Conservation (phyloP, 2,113 vertebrate genomes). For the Catagonus wagneri region DNA sequence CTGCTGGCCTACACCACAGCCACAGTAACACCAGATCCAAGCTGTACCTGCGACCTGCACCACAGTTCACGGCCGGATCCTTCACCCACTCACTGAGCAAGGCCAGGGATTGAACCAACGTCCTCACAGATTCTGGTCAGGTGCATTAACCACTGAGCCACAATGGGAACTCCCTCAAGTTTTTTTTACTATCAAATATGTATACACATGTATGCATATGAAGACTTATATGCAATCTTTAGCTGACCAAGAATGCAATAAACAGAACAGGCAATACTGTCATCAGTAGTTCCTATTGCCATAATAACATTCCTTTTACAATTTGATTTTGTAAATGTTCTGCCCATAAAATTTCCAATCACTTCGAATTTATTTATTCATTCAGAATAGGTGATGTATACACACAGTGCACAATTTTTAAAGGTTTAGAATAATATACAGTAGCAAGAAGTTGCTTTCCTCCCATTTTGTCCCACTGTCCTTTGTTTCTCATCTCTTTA, state of each 20-base stretch:
- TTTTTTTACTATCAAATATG: not conserved
- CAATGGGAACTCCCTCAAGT: not conserved
- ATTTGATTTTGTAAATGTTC: slow-evolving; percentile 23
- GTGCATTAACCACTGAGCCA: too few relatives aligned
- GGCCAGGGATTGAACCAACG: too few relatives aligned
- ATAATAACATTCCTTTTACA: not conserved
- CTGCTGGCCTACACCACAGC: too few relatives aligned
- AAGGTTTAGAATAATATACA: not conserved
- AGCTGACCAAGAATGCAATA: not conserved
- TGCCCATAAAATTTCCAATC: not conserved
- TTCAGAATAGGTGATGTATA: not conserved
- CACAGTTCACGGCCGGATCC: too few relatives aligned
- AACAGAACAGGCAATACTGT: not conserved
- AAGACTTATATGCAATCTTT: not conserved
- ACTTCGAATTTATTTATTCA: not conserved
- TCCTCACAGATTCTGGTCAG: too few relatives aligned
- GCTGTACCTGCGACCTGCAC: too few relatives aligned
- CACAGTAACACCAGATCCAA: too few relatives aligned
- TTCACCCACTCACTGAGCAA: too few relatives aligned
- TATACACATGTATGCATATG: not conserved
- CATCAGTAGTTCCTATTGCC: not conserved
- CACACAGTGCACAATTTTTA: not conserved
- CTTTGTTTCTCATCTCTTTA: not conserved
- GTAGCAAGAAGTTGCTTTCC: not conserved
- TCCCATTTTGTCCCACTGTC: not conserved